These are phyloP conservation scores for Agrilus biguttatus DNA, from an alignment of 2,888 invertebrate genomes.

Conservation along the genomic window DNA sequence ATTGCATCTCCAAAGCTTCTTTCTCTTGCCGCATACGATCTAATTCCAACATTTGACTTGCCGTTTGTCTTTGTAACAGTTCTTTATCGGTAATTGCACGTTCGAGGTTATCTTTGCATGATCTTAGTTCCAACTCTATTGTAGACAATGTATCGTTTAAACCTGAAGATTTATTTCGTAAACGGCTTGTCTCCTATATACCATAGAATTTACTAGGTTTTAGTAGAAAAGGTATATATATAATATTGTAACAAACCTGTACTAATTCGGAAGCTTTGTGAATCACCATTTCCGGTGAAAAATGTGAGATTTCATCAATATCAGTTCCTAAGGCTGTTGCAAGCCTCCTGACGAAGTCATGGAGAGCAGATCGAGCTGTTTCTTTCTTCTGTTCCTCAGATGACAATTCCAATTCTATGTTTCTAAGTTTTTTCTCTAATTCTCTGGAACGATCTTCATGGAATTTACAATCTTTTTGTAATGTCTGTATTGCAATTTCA, in stretches of 20 bases:
- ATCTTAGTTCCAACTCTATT: conserved; percentile 50
- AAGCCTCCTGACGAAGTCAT: conserved; percentile 58
- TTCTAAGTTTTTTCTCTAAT: conserved; percentile 56
- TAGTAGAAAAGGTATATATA: neutral
- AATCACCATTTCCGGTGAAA: conserved; percentile 56
- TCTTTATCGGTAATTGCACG: conserved; percentile 55
- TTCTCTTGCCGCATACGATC: conserved; percentile 65
- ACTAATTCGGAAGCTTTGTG: conserved; percentile 65
- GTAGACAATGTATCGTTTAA: conserved; percentile 44
- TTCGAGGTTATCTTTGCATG: conserved; percentile 51
- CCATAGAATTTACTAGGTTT: neutral
- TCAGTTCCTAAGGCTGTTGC: conserved; percentile 59
- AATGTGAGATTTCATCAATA: conserved; percentile 49
- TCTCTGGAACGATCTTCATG: conserved; percentile 68
- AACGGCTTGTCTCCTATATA: conserved; percentile 26
- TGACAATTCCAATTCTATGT: conserved; percentile 55
- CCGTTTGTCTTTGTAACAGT: conserved; percentile 57
- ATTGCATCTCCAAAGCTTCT: conserved; percentile 57
- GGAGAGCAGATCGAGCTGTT: conserved; percentile 46
- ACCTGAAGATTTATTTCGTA: conserved; percentile 33
- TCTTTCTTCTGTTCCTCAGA: conserved; percentile 66
- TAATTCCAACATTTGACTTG: conserved; percentile 53
- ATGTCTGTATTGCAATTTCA: conserved; percentile 58
- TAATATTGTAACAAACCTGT: conserved; percentile 33
- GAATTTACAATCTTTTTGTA: conserved; percentile 47